phyloP scores from a whole-genome alignment of 2,113 vertebrate genomes.

The Muntiacus muntjak region DNA sequence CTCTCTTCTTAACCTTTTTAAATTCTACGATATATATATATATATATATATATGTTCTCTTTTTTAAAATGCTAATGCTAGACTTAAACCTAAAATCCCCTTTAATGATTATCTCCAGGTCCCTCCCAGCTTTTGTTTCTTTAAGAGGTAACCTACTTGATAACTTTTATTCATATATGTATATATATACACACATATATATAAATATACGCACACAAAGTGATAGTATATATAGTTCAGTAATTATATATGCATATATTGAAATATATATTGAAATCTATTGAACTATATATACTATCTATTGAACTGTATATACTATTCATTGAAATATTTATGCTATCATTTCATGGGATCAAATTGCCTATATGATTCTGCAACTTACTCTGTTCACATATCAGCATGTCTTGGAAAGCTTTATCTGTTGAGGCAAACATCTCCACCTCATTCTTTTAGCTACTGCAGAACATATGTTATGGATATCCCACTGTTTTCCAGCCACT shows the following conservation, averaged over 20 bases:
- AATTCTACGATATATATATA: background rate
- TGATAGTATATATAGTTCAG: background rate
- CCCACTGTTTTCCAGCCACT: background rate
- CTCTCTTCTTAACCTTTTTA: background rate
- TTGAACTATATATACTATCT: background rate
- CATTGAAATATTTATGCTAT: background rate
- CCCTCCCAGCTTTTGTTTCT: background rate
- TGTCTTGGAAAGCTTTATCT: background rate
- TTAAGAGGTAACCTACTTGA: background rate
- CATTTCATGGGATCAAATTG: background rate
- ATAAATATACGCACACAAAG: background rate
- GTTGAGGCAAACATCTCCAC: background rate
- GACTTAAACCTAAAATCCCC: background rate
- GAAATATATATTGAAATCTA: background rate
- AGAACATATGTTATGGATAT: background rate
- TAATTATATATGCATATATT: background rate
- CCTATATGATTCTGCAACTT: background rate
- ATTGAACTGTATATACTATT: background rate
- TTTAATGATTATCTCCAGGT: background rate
- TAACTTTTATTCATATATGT: background rate
- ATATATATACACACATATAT: background rate
- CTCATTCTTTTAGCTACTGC: background rate
- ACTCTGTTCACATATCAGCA: background rate
- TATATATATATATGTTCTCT: background rate
- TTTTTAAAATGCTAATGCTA: background rate